Conservation (phyloP, 2,113 vertebrate genomes). For the Boulengeromyrus knoepffleri region DNA sequence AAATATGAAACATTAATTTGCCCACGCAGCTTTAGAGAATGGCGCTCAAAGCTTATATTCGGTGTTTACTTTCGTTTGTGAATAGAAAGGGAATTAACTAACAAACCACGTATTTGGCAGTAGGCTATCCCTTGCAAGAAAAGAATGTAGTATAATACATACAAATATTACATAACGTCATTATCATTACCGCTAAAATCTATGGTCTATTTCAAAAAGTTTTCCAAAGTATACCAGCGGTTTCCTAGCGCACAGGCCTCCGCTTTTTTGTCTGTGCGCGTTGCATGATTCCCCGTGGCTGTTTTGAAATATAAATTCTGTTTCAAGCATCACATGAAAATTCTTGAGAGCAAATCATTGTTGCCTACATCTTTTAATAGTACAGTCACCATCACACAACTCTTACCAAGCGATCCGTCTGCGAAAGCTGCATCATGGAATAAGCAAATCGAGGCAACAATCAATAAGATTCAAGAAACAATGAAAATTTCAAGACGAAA, state of each 20-base stretch:
- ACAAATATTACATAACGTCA: neutral
- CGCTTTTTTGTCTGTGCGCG: neutral
- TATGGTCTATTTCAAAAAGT: neutral
- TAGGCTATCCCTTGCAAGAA: conserved; percentile 20
- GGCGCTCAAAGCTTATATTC: conserved; percentile 43
- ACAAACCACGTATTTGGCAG: neutral
- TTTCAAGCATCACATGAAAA: conserved; percentile 45
- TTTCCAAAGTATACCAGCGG: neutral
- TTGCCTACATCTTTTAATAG: conserved; percentile 74
- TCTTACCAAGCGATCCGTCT: conserved; percentile 67
- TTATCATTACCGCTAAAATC: neutral
- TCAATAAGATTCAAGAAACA: conserved; percentile 71
- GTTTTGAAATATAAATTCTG: neutral
- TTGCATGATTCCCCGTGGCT: neutral
- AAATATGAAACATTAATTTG: conserved; percentile 80
- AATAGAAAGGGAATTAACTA: neutral
- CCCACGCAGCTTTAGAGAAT: conserved; percentile 67
- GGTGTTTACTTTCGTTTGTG: conserved; percentile 30
- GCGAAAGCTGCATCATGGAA: conserved; percentile 69
- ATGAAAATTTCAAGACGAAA: conserved; percentile 70
- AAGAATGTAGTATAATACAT: neutral
- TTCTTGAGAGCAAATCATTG: conserved; percentile 63
- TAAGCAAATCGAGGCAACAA: conserved; percentile 73
- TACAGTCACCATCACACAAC: conserved; percentile 76
- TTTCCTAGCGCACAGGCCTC: neutral